Percentiles rank a stretch among this genome's conserved stretches.
Conservation (phyloP, 2,797 vertebrate species). For the Microcaecilia unicolor region DNA sequence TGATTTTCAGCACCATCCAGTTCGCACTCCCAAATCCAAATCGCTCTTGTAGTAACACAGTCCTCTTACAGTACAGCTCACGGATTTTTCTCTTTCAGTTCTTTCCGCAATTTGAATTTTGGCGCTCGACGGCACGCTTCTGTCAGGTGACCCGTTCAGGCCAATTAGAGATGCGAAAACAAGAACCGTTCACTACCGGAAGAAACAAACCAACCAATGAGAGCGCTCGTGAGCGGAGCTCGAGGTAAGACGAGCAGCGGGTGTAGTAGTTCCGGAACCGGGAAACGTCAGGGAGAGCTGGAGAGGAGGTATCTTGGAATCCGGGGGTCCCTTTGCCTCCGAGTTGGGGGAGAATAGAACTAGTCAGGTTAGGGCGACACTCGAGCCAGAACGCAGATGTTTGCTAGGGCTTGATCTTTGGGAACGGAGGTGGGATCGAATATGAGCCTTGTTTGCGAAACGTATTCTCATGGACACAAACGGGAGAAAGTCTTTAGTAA, state of each 20-base stretch:
- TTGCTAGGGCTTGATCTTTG: background rate
- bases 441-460: too few relatives aligned
- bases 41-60: too few relatives aligned
- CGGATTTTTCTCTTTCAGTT: too few relatives aligned
- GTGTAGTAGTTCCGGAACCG: accelerated
- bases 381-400: background rate
- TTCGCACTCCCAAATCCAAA: too few relatives aligned
- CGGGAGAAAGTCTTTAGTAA: too few relatives aligned
- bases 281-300: background rate
- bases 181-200: background rate
- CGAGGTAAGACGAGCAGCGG: too few relatives aligned
- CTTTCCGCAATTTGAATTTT: constrained; percentile 83
- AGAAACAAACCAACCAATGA: background rate
- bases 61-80: too few relatives aligned
- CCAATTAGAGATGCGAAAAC: constrained; percentile 37
- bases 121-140: constrained; percentile 52
- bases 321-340: too few relatives aligned
- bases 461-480: too few relatives aligned
- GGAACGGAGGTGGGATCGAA: constrained; percentile 12
- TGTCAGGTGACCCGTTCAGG: constrained; percentile 46
- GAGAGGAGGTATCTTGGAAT: too few relatives aligned
- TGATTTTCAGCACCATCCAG: too few relatives aligned
- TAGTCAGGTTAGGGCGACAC: too few relatives aligned
- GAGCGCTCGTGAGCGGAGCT: background rate
- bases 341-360: background rate